A percentile compares a stretch with the other conserved stretches of the same genome.
Evolutionary conservation across 64 coral and sea anemone genomes (phyloP).

Genomic region (Porites australiensis): DNA sequence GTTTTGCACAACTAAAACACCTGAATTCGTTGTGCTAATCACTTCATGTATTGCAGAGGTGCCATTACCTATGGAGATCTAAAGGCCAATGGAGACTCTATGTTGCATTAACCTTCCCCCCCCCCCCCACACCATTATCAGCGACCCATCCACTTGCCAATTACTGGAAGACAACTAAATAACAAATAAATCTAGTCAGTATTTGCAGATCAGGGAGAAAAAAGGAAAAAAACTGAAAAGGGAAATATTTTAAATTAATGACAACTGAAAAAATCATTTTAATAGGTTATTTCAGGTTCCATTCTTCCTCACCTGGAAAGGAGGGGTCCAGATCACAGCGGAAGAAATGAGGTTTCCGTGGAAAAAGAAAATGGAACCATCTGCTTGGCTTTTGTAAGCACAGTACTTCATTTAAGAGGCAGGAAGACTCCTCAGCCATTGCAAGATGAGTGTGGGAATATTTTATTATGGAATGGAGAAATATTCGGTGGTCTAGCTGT

Average conservation of each 20-base stretch:
- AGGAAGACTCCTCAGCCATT: constrained; percentile 74
- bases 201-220: too few species aligned
- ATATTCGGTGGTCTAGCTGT: constrained; percentile 84
- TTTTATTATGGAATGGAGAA: constrained; percentile 98
- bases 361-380: constrained; percentile 3
- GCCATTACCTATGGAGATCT: too few species aligned
- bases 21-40: too few species aligned
- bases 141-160: too few species aligned
- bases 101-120: too few species aligned
- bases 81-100: too few species aligned
- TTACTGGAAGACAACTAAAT: too few species aligned
- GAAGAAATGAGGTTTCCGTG: constrained; percentile 1
- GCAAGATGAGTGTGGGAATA: constrained; percentile 74
- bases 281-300: constrained; percentile 8
- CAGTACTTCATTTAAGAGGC: constrained; percentile 86
- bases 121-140: too few species aligned
- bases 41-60: too few species aligned
- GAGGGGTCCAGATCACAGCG: constrained; percentile 59
- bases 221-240: too few species aligned
- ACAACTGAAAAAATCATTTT: not conserved
- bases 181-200: too few species aligned
- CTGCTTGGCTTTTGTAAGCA: constrained; percentile 48
- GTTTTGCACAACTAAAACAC: too few species aligned
- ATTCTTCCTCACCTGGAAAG: constrained; percentile 39
- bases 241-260: not conserved